These are phyloP conservation scores for Araneus ventricosus DNA, from an alignment of 1,140 invertebrate species.

Conservation along the genomic window DNA sequence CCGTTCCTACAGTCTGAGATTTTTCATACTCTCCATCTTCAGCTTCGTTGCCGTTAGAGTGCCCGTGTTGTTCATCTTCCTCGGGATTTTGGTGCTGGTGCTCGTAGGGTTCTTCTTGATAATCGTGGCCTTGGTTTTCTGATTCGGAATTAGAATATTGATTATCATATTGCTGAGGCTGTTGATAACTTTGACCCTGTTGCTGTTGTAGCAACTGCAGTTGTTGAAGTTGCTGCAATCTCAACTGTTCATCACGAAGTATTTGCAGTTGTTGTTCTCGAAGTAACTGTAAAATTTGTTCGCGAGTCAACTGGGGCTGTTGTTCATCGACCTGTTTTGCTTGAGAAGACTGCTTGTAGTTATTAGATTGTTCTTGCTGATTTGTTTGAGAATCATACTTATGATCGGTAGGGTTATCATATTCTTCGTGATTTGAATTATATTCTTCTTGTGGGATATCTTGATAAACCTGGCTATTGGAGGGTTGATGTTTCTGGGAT, in stretches of 20 bases:
- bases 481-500: background rate
- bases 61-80: background rate
- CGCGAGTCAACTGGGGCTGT: background rate
- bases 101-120: background rate
- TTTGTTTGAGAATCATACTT: background rate
- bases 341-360: background rate
- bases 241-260: background rate
- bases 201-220: conserved; percentile 10
- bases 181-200: background rate
- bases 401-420: background rate
- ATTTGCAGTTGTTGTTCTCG: background rate
- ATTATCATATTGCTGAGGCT: background rate
- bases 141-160: background rate
- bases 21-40: background rate
- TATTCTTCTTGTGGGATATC: conserved; percentile 6
- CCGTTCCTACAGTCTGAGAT: background rate
- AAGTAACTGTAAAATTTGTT: conserved; percentile 12
- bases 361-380: background rate
- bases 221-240: background rate
- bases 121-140: background rate
- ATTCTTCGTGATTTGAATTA: background rate
- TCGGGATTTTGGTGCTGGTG: background rate
- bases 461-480: background rate
- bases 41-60: too few species aligned
- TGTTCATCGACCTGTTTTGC: background rate